Conservation (phyloP, 2,888 invertebrate species). For the Heliconius aoede region DNA sequence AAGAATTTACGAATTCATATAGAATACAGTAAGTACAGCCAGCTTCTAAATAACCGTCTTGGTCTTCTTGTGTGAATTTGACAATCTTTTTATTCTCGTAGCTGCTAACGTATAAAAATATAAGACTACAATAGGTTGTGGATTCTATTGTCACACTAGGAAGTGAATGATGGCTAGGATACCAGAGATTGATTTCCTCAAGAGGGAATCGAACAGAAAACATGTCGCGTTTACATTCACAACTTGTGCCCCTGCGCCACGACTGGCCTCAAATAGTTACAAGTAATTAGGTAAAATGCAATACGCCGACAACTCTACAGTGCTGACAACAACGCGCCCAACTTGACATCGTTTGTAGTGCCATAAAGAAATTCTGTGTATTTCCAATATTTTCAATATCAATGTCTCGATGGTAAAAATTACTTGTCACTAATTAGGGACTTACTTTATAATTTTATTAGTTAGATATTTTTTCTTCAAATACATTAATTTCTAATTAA, state of each 20-base stretch:
- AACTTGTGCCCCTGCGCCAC: no score
- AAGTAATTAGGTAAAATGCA: slow-evolving; percentile 7
- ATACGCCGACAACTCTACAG: neutral
- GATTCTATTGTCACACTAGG: no score
- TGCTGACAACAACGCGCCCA: slow-evolving; percentile 5
- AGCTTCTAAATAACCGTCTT: neutral
- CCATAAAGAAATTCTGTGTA: slow-evolving; percentile 16
- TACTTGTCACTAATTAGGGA: slow-evolving; percentile 10
- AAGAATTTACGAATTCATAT: neutral
- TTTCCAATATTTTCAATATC: slow-evolving; percentile 23
- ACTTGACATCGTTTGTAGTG: slow-evolving; percentile 18
- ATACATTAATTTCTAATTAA: neutral
- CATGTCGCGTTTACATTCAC: no score
- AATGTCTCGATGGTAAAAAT: slow-evolving; percentile 10
- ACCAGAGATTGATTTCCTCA: no score
- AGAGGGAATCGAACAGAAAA: no score
- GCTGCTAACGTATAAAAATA: neutral
- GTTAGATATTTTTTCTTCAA: neutral
- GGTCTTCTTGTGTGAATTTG: neutral
- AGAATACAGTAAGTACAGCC: neutral
- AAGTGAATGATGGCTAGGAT: no score
- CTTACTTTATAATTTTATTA: neutral
- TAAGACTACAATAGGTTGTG: neutral
- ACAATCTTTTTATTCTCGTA: neutral
- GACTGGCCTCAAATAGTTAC: neutral